Conservation (phyloP, 2,113 vertebrate genomes). For the Upupa epops region DNA sequence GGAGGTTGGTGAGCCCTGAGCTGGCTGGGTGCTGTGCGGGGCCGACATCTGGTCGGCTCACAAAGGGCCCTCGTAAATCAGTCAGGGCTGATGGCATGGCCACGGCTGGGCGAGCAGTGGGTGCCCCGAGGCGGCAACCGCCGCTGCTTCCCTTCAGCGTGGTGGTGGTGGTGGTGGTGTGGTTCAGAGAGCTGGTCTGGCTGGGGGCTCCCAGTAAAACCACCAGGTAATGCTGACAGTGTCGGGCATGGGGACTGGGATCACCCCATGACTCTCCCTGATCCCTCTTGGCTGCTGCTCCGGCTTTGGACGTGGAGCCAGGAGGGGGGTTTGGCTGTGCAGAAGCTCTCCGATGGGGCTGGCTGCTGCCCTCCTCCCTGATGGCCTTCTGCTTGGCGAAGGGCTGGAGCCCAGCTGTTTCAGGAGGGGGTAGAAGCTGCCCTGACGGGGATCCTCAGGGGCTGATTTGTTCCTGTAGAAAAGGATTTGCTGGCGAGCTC, state of each 20-base stretch:
- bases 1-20: background rate
- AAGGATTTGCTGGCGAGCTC: background rate
- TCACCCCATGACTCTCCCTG: fast-evolving
- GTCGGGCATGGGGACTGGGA: fast-evolving
- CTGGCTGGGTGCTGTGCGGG: background rate
- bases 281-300: background rate
- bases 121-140: background rate
- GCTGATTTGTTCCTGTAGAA: background rate
- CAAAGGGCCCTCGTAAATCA: background rate
- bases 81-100: background rate
- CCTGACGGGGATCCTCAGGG: conserved; percentile 5
- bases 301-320: fast-evolving
- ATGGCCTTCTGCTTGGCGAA: conserved; percentile 6
- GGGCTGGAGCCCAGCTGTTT: background rate
- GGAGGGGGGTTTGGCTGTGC: background rate
- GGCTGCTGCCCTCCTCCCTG: background rate
- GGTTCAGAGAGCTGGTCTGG: background rate
- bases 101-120: background rate
- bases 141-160: background rate
- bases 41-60: background rate
- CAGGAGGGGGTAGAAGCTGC: background rate
- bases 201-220: fast-evolving
- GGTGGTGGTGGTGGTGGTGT: fast-evolving
- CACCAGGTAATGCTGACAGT: fast-evolving
- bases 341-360: background rate